phyloP scores from a whole-genome alignment of 2,113 vertebrate genomes.

The Anarrhichthys ocellatus region DNA sequence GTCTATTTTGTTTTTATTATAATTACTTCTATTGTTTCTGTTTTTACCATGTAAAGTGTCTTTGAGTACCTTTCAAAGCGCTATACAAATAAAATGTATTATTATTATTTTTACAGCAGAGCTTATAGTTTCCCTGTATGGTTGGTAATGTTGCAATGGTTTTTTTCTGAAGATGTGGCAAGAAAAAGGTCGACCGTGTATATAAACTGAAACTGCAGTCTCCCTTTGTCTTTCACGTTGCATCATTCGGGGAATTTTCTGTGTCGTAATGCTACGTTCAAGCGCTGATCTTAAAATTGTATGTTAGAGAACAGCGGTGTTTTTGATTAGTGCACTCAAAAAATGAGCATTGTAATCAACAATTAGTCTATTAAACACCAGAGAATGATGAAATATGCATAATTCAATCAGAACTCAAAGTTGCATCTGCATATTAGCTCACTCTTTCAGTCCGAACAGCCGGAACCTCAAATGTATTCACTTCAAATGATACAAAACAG shows the following conservation, averaged over 20 bases:
- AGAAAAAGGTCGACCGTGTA: too few species aligned
- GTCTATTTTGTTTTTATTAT: too few species aligned
- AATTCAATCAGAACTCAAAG: neutral
- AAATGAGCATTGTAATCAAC: neutral
- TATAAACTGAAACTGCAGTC: neutral
- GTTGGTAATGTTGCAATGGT: neutral
- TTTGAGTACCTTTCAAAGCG: too few species aligned
- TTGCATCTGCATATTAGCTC: neutral
- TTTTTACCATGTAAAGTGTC: too few species aligned
- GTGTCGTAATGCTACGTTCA: slow-evolving; percentile 18
- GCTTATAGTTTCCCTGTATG: neutral
- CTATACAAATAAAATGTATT: too few species aligned
- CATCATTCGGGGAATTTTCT: slow-evolving; percentile 1
- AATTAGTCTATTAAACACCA: neutral
- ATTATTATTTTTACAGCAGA: neutral
- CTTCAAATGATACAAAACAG: neutral
- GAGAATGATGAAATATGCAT: neutral
- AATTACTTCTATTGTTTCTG: too few species aligned
- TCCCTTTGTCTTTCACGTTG: neutral
- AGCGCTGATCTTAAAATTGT: neutral
- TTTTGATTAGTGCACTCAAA: neutral
- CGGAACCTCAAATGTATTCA: neutral
- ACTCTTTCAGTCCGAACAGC: neutral
- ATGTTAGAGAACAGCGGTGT: neutral
- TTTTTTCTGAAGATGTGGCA: too few species aligned